A percentile compares a stretch with the other conserved stretches of the same genome.
Evolutionary conservation across 35 echinoderm and acorn worm genomes (phyloP).

Genomic region (Hemicentrotus pulcherrimus): DNA sequence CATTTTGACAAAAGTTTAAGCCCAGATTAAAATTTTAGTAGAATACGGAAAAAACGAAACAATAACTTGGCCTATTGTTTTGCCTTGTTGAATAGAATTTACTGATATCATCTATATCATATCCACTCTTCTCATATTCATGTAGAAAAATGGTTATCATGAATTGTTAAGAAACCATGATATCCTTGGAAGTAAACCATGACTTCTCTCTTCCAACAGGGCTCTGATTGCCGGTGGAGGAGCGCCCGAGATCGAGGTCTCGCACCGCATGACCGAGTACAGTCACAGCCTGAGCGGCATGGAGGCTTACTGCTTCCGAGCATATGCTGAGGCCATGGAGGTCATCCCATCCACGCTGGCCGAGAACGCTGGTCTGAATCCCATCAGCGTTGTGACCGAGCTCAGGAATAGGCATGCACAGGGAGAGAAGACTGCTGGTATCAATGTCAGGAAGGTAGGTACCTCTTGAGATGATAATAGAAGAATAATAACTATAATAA

Average conservation of each 20-base stretch:
- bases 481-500: too few species aligned
- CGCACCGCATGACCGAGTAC: conserved; percentile 83
- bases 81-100: too few species aligned
- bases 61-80: too few species aligned
- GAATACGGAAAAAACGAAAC: too few species aligned
- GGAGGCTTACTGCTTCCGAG: conserved; percentile 94
- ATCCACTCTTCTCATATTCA: too few species aligned
- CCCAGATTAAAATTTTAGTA: too few species aligned
- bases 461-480: too few species aligned
- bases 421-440: conserved; percentile 82
- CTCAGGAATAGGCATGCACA: conserved; percentile 84
- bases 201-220: conserved; percentile 35
- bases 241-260: conserved; percentile 90
- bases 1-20: too few species aligned
- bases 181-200: background rate
- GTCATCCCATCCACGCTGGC: conserved; percentile 89
- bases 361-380: conserved; percentile 93
- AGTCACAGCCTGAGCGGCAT: conserved; percentile 76
- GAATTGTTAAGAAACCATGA: background rate
- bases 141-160: too few species aligned
- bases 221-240: conserved; percentile 94
- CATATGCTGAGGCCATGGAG: conserved; percentile 91
- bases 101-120: too few species aligned
- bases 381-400: conserved; percentile 91
- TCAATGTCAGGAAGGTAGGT: conserved; percentile 85